Base-by-base conservation (phyloP, 1,140 invertebrate genomes). In the Idris sp. region DNA sequence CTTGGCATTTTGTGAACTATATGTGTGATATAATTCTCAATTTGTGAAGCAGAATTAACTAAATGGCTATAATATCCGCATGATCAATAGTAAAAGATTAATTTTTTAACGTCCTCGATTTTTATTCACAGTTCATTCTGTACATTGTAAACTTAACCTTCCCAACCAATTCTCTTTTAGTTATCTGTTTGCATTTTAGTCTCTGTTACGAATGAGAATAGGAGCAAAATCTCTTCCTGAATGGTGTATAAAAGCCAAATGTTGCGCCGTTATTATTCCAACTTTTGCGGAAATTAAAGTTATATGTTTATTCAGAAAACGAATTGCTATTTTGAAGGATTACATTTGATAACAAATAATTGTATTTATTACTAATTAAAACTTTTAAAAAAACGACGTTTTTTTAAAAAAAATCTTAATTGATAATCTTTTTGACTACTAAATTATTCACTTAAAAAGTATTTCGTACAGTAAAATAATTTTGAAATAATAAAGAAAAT, bases 21-120 rank as follows among this genome's bases (percentile, higher is more conserved):
- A 44, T 19, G 25, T 31, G n/a, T n/a, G n/a, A n/a, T n/a, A n/a
- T 41, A 54, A 54, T 40, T 44, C 9, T 5, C 40, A 26, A 48
- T 30, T 54, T 49, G 49, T 26, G 10, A 35, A 3, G 11, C 15
- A 43, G 13, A 26, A 35, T 11, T 26, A 31, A 30, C 19, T 28
- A 18, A 18, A 35, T 11, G 31, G 61, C 61, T 36, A 54, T 51
- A 62, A 51, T 51, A 62, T 51, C 26, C 36, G 46, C 2, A 51
- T 51, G 36, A 48, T 18, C 30, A 26, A 15, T 7, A 15, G 15
- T 2, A 3, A 16, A 53, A 28, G 59, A n/a, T 64, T 53, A 64
- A 44, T 64, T 53, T 64, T 64, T 53, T 53, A 64, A 53, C 33
- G 40, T 64, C 38, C 30, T 25, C n/a, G n/a, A n/a, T 65, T 65